phyloP scores from a whole-genome alignment of 2,113 vertebrate species.

The Lipophrys pholis region DNA sequence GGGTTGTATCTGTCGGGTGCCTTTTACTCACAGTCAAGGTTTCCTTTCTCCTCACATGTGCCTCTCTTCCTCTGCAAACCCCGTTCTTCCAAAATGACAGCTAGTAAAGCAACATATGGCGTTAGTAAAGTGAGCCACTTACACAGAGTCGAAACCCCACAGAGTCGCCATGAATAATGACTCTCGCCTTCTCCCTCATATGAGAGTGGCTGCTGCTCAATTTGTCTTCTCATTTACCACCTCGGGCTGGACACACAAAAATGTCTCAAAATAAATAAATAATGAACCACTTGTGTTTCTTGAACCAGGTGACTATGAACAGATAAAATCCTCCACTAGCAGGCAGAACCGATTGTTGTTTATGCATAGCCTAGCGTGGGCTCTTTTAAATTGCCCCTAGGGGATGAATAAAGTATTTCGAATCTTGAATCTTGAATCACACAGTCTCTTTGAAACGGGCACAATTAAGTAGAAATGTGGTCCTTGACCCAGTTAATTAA shows the following conservation, averaged over 20 bases:
- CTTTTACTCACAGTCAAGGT: constrained; percentile 17
- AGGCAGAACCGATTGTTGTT: constrained; percentile 60
- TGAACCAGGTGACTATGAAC: constrained; percentile 47
- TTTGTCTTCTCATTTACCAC: constrained; percentile 32
- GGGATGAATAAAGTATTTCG: too few relatives aligned
- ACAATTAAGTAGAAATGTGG: constrained; percentile 60
- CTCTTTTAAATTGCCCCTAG: background rate
- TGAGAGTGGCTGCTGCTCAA: constrained; percentile 12
- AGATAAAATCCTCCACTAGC: constrained; percentile 46
- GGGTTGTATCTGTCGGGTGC: constrained; percentile 5
- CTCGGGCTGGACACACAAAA: constrained; percentile 30
- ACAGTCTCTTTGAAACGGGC: constrained; percentile 34
- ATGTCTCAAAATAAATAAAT: constrained; percentile 8
- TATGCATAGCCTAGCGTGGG: constrained; percentile 23
- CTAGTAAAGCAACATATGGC: constrained; percentile 53
- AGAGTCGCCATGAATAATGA: constrained; percentile 36
- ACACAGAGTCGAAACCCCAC: constrained; percentile 18
- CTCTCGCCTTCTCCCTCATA: constrained; percentile 5
- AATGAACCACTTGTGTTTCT: background rate
- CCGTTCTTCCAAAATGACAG: constrained; percentile 4
- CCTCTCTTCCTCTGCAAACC: background rate
- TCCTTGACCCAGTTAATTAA: constrained; percentile 81
- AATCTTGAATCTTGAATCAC: too few relatives aligned
- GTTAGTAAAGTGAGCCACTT: constrained; percentile 48
- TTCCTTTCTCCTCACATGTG: constrained; percentile 9